Evolutionary conservation across 2,888 invertebrate genomes (phyloP).

Genomic region (Epiblema foenella): DNA sequence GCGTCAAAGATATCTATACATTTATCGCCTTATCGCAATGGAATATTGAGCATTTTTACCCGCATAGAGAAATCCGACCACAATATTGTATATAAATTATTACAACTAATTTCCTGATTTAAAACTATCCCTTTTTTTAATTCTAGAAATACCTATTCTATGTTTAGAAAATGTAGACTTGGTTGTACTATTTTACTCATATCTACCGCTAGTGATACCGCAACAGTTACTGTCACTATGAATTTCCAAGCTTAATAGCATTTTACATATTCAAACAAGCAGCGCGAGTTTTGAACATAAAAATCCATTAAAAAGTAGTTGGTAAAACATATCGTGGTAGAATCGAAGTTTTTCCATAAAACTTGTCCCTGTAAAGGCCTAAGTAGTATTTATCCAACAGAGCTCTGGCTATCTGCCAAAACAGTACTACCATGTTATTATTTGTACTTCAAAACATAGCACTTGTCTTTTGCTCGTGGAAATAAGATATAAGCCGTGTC

Average conservation of each 20-base stretch:
- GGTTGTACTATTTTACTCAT: too few species aligned
- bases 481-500: too few species aligned
- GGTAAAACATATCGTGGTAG: not conserved
- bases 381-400: constrained; percentile 29
- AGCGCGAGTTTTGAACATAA: not conserved
- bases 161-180: too few species aligned
- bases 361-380: constrained; percentile 9
- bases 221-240: not conserved
- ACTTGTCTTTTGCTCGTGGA: not conserved
- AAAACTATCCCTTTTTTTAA: too few species aligned
- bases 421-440: constrained; percentile 62
- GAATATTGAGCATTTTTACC: too few species aligned
- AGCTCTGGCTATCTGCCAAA: constrained; percentile 67
- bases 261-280: not conserved
- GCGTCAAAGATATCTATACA: too few species aligned
- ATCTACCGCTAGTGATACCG: not conserved
- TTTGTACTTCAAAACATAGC: constrained; percentile 17
- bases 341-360: constrained; percentile 17
- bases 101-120: too few species aligned
- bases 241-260: not conserved
- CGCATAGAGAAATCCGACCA: too few species aligned
- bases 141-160: too few species aligned
- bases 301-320: not conserved
- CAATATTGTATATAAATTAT: too few species aligned
- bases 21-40: too few species aligned